phyloP scores from a whole-genome alignment of 2,888 invertebrate species.

The Callyntrura sp. region DNA sequence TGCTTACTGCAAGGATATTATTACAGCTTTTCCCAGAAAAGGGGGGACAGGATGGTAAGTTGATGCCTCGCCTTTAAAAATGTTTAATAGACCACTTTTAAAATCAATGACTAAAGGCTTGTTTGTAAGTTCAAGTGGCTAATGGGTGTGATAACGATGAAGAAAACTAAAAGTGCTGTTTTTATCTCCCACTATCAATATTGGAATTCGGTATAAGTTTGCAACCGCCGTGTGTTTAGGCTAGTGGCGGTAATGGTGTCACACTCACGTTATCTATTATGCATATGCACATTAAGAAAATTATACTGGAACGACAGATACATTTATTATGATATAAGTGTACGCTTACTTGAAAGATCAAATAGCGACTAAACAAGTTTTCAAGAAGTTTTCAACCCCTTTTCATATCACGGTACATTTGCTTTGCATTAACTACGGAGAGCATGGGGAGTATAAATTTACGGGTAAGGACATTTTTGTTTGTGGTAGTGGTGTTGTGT shows the following conservation, averaged over 20 bases:
- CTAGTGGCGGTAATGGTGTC: not conserved
- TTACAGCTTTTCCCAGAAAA: not conserved
- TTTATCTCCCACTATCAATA: slow-evolving; percentile 53
- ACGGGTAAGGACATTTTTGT: not conserved
- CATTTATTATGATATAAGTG: not conserved
- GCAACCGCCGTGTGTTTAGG: not conserved
- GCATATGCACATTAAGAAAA: not conserved
- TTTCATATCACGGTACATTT: slow-evolving; percentile 48
- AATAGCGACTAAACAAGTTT: slow-evolving; percentile 49
- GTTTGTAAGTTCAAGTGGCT: slow-evolving; percentile 66
- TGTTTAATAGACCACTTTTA: slow-evolving; percentile 71
- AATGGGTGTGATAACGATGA: slow-evolving; percentile 73
- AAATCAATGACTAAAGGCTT: slow-evolving; percentile 70
- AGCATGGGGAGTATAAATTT: not conserved
- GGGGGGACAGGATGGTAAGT: not conserved
- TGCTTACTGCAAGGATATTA: not conserved
- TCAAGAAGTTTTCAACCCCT: slow-evolving; percentile 32
- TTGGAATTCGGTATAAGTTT: slow-evolving; percentile 29
- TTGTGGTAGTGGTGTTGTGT: not conserved
- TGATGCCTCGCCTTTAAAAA: slow-evolving; percentile 59
- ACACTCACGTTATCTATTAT: not conserved
- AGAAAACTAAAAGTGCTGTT: slow-evolving; percentile 43
- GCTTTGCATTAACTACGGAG: not conserved
- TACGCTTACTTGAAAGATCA: slow-evolving; percentile 47
- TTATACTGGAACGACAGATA: not conserved